Percentiles rank a stretch among this genome's conserved stretches.
phyloP scores from a whole-genome alignment of 2,888 invertebrate species.

The Linnaemya tessellans region DNA sequence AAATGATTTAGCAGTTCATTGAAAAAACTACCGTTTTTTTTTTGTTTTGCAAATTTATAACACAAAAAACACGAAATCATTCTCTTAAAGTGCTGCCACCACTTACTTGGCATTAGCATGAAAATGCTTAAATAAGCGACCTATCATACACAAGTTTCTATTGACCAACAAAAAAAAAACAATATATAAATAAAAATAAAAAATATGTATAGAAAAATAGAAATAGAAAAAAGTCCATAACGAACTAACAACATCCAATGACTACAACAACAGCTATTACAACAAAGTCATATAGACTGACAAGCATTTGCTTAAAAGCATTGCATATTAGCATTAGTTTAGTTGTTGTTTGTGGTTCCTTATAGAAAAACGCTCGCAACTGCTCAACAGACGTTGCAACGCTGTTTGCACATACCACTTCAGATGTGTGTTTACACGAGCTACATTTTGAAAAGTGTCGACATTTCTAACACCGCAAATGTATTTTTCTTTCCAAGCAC shows the following conservation, averaged over 20 bases:
- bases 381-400: slow-evolving; percentile 7
- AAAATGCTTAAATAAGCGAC: slow-evolving; percentile 70
- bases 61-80: slow-evolving; percentile 14
- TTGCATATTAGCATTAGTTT: slow-evolving; percentile 38
- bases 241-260: slow-evolving; percentile 16
- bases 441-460: background rate
- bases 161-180: slow-evolving; percentile 71
- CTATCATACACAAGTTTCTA: slow-evolving; percentile 73
- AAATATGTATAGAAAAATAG: slow-evolving; percentile 18
- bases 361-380: slow-evolving; percentile 25
- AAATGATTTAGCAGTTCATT: no score
- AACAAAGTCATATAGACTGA: slow-evolving; percentile 25
- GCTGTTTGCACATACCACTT: background rate
- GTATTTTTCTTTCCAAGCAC: no score
- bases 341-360: slow-evolving; percentile 24
- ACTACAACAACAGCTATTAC: slow-evolving; percentile 42
- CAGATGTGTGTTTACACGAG: background rate
- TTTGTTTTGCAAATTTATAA: no score
- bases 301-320: slow-evolving; percentile 35
- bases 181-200: no score
- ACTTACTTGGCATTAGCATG: slow-evolving; percentile 35
- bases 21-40: no score
- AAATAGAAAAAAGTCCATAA: slow-evolving; percentile 30
- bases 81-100: slow-evolving; percentile 7
- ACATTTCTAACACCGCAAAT: no score